These are phyloP conservation scores for Thrips palmi DNA, from an alignment of 1,140 invertebrate species.

Conservation along the genomic window DNA sequence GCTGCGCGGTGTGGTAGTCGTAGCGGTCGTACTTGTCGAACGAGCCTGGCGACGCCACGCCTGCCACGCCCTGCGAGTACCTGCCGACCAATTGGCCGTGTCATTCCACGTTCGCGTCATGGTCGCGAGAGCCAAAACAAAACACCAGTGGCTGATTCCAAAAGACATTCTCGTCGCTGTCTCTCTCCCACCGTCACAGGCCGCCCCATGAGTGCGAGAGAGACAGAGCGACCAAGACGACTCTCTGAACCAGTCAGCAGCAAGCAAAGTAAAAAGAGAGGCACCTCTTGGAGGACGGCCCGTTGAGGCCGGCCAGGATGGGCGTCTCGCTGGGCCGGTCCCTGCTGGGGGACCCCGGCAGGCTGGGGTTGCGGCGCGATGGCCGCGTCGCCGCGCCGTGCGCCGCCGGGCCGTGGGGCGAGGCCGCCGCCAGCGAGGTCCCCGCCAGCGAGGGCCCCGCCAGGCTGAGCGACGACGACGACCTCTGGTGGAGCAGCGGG, in stretches of 20 bases:
- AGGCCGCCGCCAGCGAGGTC: too few species aligned
- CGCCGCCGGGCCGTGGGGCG: too few species aligned
- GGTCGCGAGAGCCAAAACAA: too few species aligned
- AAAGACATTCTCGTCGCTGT: conserved; percentile 27
- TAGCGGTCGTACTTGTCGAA: conserved; percentile 28
- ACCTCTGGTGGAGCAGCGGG: too few species aligned
- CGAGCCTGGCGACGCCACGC: conserved; percentile 21
- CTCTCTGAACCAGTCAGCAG: background rate
- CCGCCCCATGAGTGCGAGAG: too few species aligned
- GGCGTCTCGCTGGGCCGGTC: conserved; percentile 14
- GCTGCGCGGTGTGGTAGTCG: conserved; percentile 53
- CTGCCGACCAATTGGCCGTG: too few species aligned
- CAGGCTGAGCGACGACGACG: too few species aligned
- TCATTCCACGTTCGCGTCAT: too few species aligned
- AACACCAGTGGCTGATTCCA: background rate
- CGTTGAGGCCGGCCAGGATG: conserved; percentile 15
- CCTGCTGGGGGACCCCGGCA: conserved; percentile 20
- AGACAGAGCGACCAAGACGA: conserved; percentile 2
- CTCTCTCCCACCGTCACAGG: too few species aligned
- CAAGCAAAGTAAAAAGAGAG: background rate
- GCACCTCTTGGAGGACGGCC: conserved; percentile 3
- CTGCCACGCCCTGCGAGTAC: conserved; percentile 27
- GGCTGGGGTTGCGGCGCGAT: conserved; percentile 16
- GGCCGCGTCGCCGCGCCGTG: background rate
- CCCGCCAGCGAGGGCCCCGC: too few species aligned